phyloP scores from a whole-genome alignment of 2,888 invertebrate species.

The Drosophila merina region DNA sequence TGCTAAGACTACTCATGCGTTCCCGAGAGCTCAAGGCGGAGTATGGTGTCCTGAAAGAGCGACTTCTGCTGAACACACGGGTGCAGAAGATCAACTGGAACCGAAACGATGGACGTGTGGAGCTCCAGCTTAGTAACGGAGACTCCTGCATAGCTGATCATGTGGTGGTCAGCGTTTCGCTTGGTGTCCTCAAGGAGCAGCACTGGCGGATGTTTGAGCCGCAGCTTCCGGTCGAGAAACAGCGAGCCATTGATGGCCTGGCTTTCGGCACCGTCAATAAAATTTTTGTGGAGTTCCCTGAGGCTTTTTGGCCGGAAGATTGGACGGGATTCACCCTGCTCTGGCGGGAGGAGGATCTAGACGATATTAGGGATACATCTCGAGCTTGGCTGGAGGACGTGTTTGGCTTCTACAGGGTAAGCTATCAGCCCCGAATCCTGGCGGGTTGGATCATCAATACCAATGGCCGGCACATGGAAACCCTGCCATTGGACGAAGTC shows the following conservation, averaged over 20 bases:
- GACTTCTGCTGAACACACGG: constrained; percentile 73
- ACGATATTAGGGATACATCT: constrained; percentile 75
- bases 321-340: constrained; percentile 86
- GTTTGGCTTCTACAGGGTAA: constrained; percentile 88
- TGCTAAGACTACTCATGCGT: constrained; percentile 88
- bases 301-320: constrained; percentile 86
- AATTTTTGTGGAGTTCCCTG: constrained; percentile 86
- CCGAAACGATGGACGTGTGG: constrained; percentile 71
- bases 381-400: constrained; percentile 87
- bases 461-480: constrained; percentile 87
- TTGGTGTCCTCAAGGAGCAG: constrained; percentile 87
- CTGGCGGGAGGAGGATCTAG: constrained; percentile 86
- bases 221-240: constrained; percentile 84
- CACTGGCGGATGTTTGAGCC: constrained; percentile 84
- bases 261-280: constrained; percentile 87
- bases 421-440: constrained; percentile 87
- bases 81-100: constrained; percentile 79
- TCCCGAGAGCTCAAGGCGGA: constrained; percentile 52
- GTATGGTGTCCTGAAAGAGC: constrained; percentile 82
- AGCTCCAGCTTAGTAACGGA: constrained; percentile 83
- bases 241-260: constrained; percentile 85
- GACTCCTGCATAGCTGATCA: constrained; percentile 85
- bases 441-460: constrained; percentile 89
- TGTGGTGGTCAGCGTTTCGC: constrained; percentile 86
- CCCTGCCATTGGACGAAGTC: constrained; percentile 85